Conservation (phyloP, 37 sponge, comb jelly and placozoan genomes). For the Oscarella lobularis region DNA sequence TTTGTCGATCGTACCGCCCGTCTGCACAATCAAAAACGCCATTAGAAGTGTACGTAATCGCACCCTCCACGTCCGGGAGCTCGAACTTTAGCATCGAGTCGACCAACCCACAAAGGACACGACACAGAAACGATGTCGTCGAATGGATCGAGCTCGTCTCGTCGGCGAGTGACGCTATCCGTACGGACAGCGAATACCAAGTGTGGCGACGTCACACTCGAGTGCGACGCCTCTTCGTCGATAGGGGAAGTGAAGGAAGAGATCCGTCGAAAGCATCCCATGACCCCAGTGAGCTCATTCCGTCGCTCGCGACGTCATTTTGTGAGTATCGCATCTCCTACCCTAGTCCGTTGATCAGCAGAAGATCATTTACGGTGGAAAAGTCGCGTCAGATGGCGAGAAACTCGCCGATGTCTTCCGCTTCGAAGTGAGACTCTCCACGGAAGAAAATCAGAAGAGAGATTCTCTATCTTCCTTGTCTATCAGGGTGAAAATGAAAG, state of each 20-base stretch:
- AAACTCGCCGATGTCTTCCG: not conserved
- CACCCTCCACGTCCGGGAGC: no score
- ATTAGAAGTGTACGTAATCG: no score
- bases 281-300: not conserved
- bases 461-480: no score
- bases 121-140: no score
- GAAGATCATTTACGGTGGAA: not conserved
- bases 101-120: no score
- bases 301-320: not conserved
- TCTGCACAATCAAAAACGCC: not conserved
- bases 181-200: not conserved
- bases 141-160: no score
- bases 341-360: not conserved
- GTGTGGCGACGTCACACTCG: not conserved
- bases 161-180: no score
- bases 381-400: not conserved
- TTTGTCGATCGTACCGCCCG: not conserved
- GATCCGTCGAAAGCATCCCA: not conserved
- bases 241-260: not conserved
- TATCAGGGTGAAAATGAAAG: no score
- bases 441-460: no score
- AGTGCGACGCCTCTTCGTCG: not conserved
- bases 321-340: no score
- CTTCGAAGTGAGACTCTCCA: no score
- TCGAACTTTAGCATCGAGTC: no score